Evolutionary conservation across 2,797 vertebrate species (phyloP), one percentile per base, ranked within the genome.

Genomic region (Anguilla pacifica): DNA sequence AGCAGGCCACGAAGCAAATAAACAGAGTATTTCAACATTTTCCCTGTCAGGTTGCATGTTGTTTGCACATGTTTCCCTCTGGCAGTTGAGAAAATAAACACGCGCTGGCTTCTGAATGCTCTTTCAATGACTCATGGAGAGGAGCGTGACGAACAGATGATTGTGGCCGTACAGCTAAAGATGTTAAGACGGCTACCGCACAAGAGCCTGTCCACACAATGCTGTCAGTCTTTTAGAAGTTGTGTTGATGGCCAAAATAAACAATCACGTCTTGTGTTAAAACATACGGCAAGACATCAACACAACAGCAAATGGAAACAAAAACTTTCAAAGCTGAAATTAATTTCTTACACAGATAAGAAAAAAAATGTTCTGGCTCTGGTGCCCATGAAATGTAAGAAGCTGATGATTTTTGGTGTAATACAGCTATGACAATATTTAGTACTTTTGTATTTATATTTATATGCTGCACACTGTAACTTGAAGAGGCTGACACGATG

Each of bases 61-160:
- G 74, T 79, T 79, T 46, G 74, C 74, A 79, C 74, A 46, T 79
- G 39, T 79, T 79, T 46, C 74, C 31, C 74, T 43, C 35, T 79
- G 74, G 39, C 74, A 79, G 74, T 19, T 43, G 39, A 79, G 74
- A 79, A 79, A 79, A 79, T 79, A 79, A 79, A 46, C 35, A 43
- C 39, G 19, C 6, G 15, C 46, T 22, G 19, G 35, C 74, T 79
- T 79, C 74, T 79, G 74, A 79, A 46, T 46, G 35, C 74, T 77
- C 11, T 19, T 39, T 79, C 74, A 51, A 49, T 82, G 79, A 49
- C 74, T 79, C 74, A 79, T 22, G 46, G 46, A 82, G 46, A 25
- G 19, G 22, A 51, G 22, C 46, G 46, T 51, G 43, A 49, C 6
- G 74, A 77, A 77, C 74, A 77, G 74, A 82, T 49, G 46, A 51